A percentile compares a stretch with the other conserved stretches of the same genome.
These are phyloP conservation scores for Vanessa cardui DNA, from an alignment of 2,888 invertebrate genomes.

Conservation along the genomic window DNA sequence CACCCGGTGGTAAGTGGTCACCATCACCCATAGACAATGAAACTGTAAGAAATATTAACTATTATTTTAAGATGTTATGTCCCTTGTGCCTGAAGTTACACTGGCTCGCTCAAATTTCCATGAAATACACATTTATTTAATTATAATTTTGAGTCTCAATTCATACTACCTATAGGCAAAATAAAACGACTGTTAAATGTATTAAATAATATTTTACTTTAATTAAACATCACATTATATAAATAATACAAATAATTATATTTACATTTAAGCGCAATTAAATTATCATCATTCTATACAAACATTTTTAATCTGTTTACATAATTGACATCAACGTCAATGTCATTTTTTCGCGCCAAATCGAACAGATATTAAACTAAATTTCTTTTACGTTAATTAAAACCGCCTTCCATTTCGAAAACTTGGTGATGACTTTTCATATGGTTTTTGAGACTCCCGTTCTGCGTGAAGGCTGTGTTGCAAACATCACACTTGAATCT, in stretches of 20 bases:
- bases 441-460: constrained; percentile 81
- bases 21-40: too few species aligned
- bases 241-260: constrained; percentile 5
- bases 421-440: constrained; percentile 80
- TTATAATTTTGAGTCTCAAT: too few species aligned
- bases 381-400: constrained; percentile 27
- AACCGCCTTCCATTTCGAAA: constrained; percentile 56
- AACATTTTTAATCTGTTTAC: background rate
- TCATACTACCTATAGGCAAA: background rate
- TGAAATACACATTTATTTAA: too few species aligned
- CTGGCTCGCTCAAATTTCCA: too few species aligned
- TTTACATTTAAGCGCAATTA: constrained; percentile 1
- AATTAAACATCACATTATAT: constrained; percentile 4
- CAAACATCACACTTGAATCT: constrained; percentile 80
- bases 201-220: constrained; percentile 1
- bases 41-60: too few species aligned
- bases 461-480: constrained; percentile 79
- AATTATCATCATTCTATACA: background rate
- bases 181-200: background rate
- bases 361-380: too few species aligned
- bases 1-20: too few species aligned
- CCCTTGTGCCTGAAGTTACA: too few species aligned
- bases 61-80: too few species aligned
- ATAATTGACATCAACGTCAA: too few species aligned
- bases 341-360: too few species aligned